Percentiles rank a stretch among this genome's conserved stretches.
Conservation (phyloP, 2,888 invertebrate species). For the Lasioglossum oenotherae region DNA sequence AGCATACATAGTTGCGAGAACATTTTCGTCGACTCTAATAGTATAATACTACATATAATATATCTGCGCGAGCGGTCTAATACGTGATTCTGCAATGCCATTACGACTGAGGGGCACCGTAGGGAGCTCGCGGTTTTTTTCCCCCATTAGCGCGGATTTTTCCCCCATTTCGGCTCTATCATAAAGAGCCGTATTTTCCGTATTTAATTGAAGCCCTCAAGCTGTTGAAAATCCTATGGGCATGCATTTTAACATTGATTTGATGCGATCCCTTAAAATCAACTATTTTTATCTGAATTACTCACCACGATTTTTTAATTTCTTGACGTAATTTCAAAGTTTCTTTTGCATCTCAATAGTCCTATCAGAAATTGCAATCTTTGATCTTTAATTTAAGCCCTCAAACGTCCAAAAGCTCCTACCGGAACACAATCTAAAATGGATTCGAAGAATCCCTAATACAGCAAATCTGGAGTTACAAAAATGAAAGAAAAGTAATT, state of each 20-base stretch:
- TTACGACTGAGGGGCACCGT: background rate
- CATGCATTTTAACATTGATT: background rate
- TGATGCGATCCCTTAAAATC: background rate
- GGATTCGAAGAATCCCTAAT: too few relatives aligned
- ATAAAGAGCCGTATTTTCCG: background rate
- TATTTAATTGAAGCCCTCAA: background rate
- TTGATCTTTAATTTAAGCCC: too few relatives aligned
- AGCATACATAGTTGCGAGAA: background rate
- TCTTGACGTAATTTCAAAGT: background rate
- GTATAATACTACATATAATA: background rate
- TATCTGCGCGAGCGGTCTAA: background rate
- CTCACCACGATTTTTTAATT: background rate
- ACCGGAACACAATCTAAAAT: too few relatives aligned
- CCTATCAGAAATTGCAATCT: too few relatives aligned
- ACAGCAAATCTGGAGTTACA: too few relatives aligned
- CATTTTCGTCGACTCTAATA: background rate
- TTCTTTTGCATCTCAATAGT: background rate
- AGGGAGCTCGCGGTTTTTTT: background rate
- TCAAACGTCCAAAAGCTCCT: too few relatives aligned
- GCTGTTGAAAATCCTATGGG: background rate
- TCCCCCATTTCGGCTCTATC: too few relatives aligned
- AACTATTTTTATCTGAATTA: accelerated
- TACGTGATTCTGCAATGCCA: background rate
- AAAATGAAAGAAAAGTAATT: too few relatives aligned
- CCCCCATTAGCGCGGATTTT: too few relatives aligned